Base-by-base conservation (phyloP, 2,113 vertebrate species). In the Globicephala melas region DNA sequence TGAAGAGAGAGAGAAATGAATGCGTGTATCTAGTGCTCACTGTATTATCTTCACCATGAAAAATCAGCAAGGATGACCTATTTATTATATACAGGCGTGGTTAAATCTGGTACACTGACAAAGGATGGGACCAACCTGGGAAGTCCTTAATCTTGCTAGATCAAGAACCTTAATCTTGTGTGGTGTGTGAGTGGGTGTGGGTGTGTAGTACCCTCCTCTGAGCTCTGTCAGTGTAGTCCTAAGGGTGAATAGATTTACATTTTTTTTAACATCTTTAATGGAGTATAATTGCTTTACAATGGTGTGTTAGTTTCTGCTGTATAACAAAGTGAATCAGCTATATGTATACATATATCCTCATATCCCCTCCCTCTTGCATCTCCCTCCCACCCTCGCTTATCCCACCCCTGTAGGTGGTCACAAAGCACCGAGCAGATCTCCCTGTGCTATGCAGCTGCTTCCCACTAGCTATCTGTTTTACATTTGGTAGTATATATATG, bases 211-310 rank as follows among this genome's bases (percentile, higher is more conserved):
- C 67, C 65, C 73, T 82, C 28, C 91, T 89, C 60, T 91, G 85
- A 91, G 80, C 58, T 80, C 68, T 67, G 55, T 74, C 62, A 68
- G 15, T 73, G 3, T 95, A 88, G 50, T 93, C 97, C 79, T 87
- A n/a, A 80, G 74, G 76, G 79, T 87, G 79, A 95, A 58, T 79
- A 96, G 77, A 58, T 97, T 96, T 97, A 70, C 91, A 83, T 95
- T 96, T 95, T 53, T 53, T 53, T 17, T 1, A 53, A 53, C 53
- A 53, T 53, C 53, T 18, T 53, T 53, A 53, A 17, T 53, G 53
- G 53, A 17, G 53, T 53, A 53, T 53, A 53, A 53, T 53, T 17
- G 53, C 53, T 53, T 53, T 53, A 53, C 53, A 6, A 53, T 53
- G 53, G 0, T 53, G 53, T 53, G 53, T 53, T 17, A 17, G 15